Evolutionary conservation across 2,888 invertebrate species (phyloP).

Genomic region (Sympetrum striolatum): DNA sequence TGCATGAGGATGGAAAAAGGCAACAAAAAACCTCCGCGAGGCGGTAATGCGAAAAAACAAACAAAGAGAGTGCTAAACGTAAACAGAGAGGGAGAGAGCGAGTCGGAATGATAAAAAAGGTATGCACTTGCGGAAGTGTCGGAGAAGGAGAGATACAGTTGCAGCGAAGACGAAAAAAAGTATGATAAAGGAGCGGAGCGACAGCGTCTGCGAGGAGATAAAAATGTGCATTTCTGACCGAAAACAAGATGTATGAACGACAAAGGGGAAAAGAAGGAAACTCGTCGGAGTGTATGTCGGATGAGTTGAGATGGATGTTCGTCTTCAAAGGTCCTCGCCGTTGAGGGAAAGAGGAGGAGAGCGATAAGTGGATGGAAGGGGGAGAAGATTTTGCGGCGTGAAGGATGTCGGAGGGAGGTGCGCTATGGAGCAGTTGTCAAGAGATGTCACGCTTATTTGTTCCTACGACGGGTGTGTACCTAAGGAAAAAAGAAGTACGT

Average conservation of each 20-base stretch:
- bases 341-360: no score
- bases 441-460: not conserved
- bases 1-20: not conserved
- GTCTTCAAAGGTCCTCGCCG: not conserved
- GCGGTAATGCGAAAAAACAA: not conserved
- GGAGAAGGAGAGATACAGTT: not conserved
- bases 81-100: not conserved
- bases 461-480: not conserved
- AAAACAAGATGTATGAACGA: slow-evolving; percentile 8
- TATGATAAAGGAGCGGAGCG: not conserved
- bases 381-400: no score
- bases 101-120: not conserved
- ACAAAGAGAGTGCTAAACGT: not conserved
- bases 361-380: no score
- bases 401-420: not conserved
- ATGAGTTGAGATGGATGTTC: not conserved
- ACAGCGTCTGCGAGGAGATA: not conserved
- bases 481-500: not conserved
- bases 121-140: not conserved
- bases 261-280: not conserved
- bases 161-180: not conserved
- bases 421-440: not conserved
- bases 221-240: not conserved
- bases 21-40: not conserved
- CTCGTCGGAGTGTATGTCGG: not conserved